These are phyloP conservation scores for Ametastegia equiseti DNA, from an alignment of 2,888 invertebrate genomes.

Conservation along the genomic window DNA sequence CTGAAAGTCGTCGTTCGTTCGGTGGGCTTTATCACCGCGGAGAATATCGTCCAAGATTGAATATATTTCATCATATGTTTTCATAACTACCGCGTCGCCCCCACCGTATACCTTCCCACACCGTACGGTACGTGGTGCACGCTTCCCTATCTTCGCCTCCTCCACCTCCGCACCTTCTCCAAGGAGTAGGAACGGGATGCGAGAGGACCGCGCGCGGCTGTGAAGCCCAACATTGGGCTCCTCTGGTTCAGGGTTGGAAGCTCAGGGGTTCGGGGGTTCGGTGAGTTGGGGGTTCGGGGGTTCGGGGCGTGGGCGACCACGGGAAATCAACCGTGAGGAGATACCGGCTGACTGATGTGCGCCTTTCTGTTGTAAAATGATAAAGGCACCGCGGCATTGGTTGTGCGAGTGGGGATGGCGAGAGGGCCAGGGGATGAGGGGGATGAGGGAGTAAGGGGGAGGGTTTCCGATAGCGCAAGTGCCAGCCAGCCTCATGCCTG, in stretches of 20 bases:
- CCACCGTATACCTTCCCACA: slow-evolving; percentile 56
- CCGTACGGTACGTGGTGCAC: slow-evolving; percentile 48
- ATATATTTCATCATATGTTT: slow-evolving; percentile 76
- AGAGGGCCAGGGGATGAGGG: background rate
- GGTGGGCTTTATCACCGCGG: slow-evolving; percentile 37
- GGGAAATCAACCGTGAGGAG: slow-evolving; percentile 77
- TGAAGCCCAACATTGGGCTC: slow-evolving; percentile 44
- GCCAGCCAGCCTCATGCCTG: slow-evolving; percentile 58
- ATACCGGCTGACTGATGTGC: slow-evolving; percentile 76
- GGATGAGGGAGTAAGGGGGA: background rate
- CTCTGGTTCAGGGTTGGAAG: slow-evolving; percentile 6
- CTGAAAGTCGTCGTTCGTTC: background rate
- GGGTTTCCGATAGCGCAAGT: slow-evolving; percentile 71
- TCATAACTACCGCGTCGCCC: slow-evolving; percentile 71
- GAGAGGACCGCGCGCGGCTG: slow-evolving; percentile 50
- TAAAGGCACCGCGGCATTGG: slow-evolving; percentile 75
- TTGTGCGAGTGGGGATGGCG: slow-evolving; percentile 62
- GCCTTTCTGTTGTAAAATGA: slow-evolving; percentile 76
- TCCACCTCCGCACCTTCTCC: slow-evolving; percentile 54
- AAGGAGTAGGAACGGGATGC: slow-evolving; percentile 46
- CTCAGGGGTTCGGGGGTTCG: slow-evolving; percentile 49
- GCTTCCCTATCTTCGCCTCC: slow-evolving; percentile 58
- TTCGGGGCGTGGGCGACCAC: slow-evolving; percentile 70
- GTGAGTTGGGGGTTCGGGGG: slow-evolving; percentile 51
- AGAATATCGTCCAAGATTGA: slow-evolving; percentile 69